Evolutionary conservation across 2,888 invertebrate species (phyloP), one percentile per base, ranked within the genome.

Genomic region (Archips crataeganus): DNA sequence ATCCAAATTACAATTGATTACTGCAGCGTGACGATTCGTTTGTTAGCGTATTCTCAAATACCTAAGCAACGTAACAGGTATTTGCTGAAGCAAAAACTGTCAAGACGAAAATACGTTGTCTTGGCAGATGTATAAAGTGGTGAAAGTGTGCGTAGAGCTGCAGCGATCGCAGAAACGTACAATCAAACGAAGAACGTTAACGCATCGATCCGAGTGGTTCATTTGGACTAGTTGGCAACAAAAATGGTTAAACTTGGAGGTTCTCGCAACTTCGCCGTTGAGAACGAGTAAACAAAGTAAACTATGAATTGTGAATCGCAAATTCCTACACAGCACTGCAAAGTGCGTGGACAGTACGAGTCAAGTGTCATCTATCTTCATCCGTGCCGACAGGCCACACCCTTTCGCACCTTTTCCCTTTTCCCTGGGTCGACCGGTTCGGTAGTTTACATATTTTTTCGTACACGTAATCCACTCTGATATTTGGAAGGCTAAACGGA

Each of bases 381-480:
- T 74, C 70, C 65, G 65, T 68, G 76, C 51, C 76, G 77, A 73
- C 77, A 71, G 76, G 76, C 73, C 81, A 81, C 81, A 77, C 78
- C 75, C 79, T 75, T 75, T 77, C 76, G 78, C 75, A 79, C 77
- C 88, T 90, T 92, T 92, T 92, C 91, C 91, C 91, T 92, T 92
- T 91, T 90, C 85, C 81, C 80, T 75, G 82, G 82, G 45, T 59
- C 59, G 79, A 86, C 88, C 82, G 84, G 88, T 89, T 84, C 47
- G 51, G 13, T 63, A 68, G 82, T 85, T 85, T 84, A 85, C 80
- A 76, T 86, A 83, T 82, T 83, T 63, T 80, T 76, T 23, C 75
- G 49, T 61, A 61, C 13, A 15, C 39, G 47, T 45, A 54, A 54
- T 54, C 51, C 23, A 61, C 32, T 61, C 10, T 59, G 5, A 36